Conservation (phyloP, 2,888 invertebrate species). For the Diaprepes abbreviatus region DNA sequence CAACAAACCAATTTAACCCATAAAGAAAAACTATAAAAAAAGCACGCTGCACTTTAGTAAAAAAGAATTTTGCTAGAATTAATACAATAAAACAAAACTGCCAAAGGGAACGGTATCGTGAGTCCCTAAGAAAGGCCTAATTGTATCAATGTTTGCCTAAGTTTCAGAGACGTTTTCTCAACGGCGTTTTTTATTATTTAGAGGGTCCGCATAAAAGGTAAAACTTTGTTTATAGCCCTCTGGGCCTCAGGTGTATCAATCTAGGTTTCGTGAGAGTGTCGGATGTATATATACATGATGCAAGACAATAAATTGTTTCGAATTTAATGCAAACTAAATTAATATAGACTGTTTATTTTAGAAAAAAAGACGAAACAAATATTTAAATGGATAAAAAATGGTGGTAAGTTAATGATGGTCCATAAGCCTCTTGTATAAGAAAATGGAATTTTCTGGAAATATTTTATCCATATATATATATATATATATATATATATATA, state of each 20-base stretch:
- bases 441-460: too few relatives aligned
- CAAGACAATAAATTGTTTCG: background rate
- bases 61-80: background rate
- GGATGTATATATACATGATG: background rate
- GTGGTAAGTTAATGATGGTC: too few relatives aligned
- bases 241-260: conserved; percentile 8
- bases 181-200: conserved; percentile 17
- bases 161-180: conserved; percentile 9
- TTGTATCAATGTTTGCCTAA: conserved; percentile 17
- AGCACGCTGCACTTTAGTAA: too few relatives aligned
- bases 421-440: too few relatives aligned
- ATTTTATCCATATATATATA: too few relatives aligned
- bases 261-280: background rate
- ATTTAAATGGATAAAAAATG: too few relatives aligned
- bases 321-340: background rate
- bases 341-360: background rate
- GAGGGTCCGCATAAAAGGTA: conserved; percentile 11
- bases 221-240: conserved; percentile 14
- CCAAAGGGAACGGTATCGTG: conserved; percentile 2
- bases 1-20: too few relatives aligned
- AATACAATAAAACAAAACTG: conserved; percentile 8
- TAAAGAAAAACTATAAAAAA: too few relatives aligned
- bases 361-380: too few relatives aligned
- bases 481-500: too few relatives aligned
- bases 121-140: conserved; percentile 9